A percentile compares a stretch with the other conserved stretches of the same genome.
These are phyloP conservation scores for Meloidogyne chitwoodi DNA, from an alignment of 1,140 invertebrate species.

Conservation along the genomic window DNA sequence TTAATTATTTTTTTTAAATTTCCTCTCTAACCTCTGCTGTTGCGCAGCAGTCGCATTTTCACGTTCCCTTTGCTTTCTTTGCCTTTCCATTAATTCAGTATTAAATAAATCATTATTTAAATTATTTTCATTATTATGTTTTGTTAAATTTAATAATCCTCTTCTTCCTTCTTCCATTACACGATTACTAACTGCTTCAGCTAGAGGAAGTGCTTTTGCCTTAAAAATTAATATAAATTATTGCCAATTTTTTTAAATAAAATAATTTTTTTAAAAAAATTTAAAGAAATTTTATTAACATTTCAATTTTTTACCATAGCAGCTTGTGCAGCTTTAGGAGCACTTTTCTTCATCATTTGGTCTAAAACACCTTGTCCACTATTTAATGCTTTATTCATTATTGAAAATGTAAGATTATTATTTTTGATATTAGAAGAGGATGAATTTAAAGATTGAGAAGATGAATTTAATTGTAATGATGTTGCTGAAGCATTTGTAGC, in stretches of 20 bases:
- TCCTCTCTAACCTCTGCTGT: conserved; percentile 18
- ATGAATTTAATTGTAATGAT: neutral
- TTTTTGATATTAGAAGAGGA: neutral
- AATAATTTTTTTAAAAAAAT: neutral
- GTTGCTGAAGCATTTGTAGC: neutral
- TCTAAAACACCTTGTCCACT: conserved; percentile 53
- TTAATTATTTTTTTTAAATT: conserved; percentile 9
- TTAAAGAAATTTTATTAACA: neutral
- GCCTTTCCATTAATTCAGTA: neutral
- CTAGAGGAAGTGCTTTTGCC: conserved; percentile 56
- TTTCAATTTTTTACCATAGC: neutral
- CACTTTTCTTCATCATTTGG: conserved; percentile 49
- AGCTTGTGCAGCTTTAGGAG: conserved; percentile 56
- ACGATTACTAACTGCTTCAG: conserved; percentile 54
- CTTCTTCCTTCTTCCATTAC: conserved; percentile 41
- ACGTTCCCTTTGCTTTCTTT: neutral
- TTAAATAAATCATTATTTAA: neutral
- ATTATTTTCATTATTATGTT: neutral
- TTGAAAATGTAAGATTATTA: neutral
- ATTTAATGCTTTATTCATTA: neutral
- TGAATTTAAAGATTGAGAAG: neutral
- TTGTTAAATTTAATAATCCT: neutral
- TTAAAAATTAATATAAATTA: conserved; percentile 10
- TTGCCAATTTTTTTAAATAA: neutral
- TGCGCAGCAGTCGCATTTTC: conserved; percentile 16